A percentile compares a stretch with the other conserved stretches of the same genome.
Conservation (phyloP, 2,797 vertebrate genomes). For the Pristis pectinata region DNA sequence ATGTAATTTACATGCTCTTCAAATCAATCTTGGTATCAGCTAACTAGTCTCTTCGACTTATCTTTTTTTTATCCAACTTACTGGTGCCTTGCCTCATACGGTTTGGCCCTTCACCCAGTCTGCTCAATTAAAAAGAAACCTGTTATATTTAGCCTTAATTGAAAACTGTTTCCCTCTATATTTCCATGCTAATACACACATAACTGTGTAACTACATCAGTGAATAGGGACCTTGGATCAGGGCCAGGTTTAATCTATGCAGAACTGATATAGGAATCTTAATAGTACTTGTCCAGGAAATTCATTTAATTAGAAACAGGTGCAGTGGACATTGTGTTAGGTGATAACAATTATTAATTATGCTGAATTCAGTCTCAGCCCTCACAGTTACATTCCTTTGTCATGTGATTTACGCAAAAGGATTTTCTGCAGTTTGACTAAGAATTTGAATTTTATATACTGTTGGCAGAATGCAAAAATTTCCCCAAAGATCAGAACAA, state of each 20-base stretch:
- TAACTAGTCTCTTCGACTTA: background rate
- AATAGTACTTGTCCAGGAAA: background rate
- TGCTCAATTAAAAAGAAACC: conserved; percentile 21
- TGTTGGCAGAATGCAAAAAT: background rate
- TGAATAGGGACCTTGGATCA: conserved; percentile 26
- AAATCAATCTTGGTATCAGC: background rate
- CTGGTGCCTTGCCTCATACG: background rate
- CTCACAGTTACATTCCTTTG: background rate
- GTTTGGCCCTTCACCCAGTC: background rate
- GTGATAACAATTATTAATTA: conserved; percentile 17
- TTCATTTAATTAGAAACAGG: conserved; percentile 25
- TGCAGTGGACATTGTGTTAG: conserved; percentile 21
- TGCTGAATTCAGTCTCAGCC: background rate
- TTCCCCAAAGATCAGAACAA: background rate
- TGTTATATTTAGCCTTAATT: background rate
- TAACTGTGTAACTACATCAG: conserved; percentile 1
- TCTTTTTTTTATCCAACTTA: background rate
- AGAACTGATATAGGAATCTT: conserved; percentile 8
- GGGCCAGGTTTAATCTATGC: conserved; percentile 18
- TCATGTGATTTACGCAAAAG: background rate
- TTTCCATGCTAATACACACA: conserved; percentile 19
- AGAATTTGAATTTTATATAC: background rate
- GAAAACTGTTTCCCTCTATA: conserved; percentile 19
- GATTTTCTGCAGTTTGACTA: background rate
- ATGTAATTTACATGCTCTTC: background rate